Evolutionary conservation across 2,888 invertebrate genomes (phyloP).

Genomic region (Magallana nippona): DNA sequence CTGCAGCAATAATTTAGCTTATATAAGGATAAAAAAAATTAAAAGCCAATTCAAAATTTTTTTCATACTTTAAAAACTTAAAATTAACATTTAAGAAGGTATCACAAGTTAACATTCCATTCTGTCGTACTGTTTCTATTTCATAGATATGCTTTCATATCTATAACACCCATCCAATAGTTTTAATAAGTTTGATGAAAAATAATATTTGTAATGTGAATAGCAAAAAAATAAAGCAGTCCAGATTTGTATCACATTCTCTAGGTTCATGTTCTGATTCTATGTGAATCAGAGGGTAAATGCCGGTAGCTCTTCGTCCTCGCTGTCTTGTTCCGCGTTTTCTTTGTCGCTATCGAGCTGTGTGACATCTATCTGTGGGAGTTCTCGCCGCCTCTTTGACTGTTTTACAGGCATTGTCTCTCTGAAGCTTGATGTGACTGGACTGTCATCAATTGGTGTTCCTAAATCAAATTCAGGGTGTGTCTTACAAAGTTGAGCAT

Average conservation of each 20-base stretch:
- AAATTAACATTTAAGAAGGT: too few species aligned
- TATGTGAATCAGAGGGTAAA: background rate
- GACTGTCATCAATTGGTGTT: background rate
- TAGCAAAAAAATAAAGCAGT: too few species aligned
- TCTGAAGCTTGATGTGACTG: background rate
- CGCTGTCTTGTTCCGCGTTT: slow-evolving; percentile 35
- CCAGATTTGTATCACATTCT: too few species aligned
- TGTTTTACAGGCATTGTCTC: background rate
- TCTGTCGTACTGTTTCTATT: too few species aligned
- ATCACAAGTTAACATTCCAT: too few species aligned
- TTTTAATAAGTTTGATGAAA: too few species aligned
- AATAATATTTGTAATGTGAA: too few species aligned
- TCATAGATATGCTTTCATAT: too few species aligned
- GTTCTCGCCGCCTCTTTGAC: slow-evolving; percentile 35
- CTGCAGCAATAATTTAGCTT: too few species aligned
- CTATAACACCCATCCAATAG: background rate
- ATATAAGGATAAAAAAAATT: too few species aligned
- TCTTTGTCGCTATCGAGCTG: slow-evolving; percentile 43
- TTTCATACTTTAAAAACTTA: too few species aligned
- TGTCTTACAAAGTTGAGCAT: background rate
- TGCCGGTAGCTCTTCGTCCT: slow-evolving; percentile 49
- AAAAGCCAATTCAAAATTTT: too few species aligned
- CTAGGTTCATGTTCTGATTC: background rate
- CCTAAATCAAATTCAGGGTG: background rate
- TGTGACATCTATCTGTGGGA: slow-evolving; percentile 37